Percentiles rank a stretch among this genome's conserved stretches.
Evolutionary conservation across 2,888 invertebrate species (phyloP).

Genomic region (Criorhina ranunculi): DNA sequence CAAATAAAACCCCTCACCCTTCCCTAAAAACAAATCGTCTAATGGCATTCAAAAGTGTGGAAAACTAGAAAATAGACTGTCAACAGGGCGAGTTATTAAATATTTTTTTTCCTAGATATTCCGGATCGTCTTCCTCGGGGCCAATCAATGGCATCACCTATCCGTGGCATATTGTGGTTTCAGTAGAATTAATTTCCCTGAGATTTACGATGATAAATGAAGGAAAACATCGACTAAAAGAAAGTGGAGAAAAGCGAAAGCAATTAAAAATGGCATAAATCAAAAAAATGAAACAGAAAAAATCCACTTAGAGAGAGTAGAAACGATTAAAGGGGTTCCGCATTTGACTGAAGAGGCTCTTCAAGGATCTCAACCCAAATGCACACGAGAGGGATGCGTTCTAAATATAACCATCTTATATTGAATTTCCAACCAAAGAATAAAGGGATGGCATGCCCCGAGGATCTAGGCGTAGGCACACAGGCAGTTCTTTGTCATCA

Average conservation of each 20-base stretch:
- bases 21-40: conserved; percentile 24
- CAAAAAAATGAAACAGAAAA: conserved; percentile 32
- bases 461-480: conserved; percentile 37
- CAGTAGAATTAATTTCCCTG: conserved; percentile 66
- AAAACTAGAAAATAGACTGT: conserved; percentile 61
- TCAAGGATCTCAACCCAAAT: conserved; percentile 66
- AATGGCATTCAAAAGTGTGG: conserved; percentile 64
- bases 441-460: conserved; percentile 38
- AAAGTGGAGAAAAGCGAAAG: conserved; percentile 74
- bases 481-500: conserved; percentile 70
- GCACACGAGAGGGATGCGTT: conserved; percentile 60
- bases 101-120: conserved; percentile 62
- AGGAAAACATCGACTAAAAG: conserved; percentile 70
- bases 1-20: conserved; percentile 35
- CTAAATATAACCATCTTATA: conserved; percentile 64
- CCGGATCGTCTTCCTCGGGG: conserved; percentile 14
- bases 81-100: conserved; percentile 75
- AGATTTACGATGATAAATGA: conserved; percentile 75
- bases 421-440: conserved; percentile 51
- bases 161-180: conserved; percentile 64
- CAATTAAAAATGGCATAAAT: conserved; percentile 76
- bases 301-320: conserved; percentile 66
- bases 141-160: conserved; percentile 62
- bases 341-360: conserved; percentile 45
- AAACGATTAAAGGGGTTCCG: conserved; percentile 72